phyloP scores from a whole-genome alignment of 2,113 vertebrate species.

The Colinus virginianus region DNA sequence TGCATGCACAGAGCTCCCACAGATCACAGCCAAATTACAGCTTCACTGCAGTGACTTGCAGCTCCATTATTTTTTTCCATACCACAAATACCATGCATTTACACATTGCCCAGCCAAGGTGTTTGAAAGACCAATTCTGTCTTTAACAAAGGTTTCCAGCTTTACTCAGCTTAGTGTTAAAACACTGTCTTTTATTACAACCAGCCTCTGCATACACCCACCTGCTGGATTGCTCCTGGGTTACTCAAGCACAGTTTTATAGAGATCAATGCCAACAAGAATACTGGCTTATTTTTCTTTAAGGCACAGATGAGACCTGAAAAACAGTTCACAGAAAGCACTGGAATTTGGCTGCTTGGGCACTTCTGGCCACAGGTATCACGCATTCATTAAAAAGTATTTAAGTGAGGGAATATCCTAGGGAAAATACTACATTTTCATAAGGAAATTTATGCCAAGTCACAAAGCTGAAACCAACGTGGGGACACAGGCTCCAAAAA shows the following conservation, averaged over 20 bases:
- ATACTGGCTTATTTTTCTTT: background rate
- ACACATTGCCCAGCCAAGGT: background rate
- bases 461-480: background rate
- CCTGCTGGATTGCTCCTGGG: background rate
- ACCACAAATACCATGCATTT: background rate
- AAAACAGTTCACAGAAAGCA: background rate
- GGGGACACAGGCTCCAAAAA: background rate
- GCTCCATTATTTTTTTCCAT: background rate
- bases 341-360: background rate
- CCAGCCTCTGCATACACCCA: background rate
- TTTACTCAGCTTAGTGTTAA: background rate
- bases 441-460: background rate
- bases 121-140: background rate
- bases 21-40: background rate
- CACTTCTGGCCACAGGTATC: background rate
- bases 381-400: background rate
- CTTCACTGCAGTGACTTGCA: background rate
- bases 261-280: background rate
- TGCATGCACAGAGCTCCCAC: background rate
- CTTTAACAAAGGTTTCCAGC: background rate
- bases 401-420: background rate
- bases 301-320: background rate
- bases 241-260: background rate
- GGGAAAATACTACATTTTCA: background rate
- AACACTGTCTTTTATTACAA: background rate